phyloP scores from a whole-genome alignment of 2,113 vertebrate species.

The Pagrus major region DNA sequence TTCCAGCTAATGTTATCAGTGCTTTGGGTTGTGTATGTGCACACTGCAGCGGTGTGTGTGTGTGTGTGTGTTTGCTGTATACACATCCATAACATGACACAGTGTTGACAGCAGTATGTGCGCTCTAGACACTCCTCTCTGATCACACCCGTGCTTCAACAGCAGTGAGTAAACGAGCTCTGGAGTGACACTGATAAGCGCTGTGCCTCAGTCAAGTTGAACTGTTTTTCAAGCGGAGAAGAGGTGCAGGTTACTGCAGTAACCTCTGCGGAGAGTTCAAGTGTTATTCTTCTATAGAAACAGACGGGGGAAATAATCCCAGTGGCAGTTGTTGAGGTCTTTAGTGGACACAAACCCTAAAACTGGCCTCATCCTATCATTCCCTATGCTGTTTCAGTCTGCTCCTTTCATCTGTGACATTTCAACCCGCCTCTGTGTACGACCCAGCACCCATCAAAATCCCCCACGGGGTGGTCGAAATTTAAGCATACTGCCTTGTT shows the following conservation, averaged over 20 bases:
- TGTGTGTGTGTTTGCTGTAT: too few relatives aligned
- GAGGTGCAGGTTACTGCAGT: too few relatives aligned
- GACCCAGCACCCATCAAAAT: constrained; percentile 55
- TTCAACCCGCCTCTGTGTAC: constrained; percentile 55
- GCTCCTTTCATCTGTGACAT: constrained; percentile 69
- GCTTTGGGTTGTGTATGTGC: too few relatives aligned
- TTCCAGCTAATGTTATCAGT: too few relatives aligned
- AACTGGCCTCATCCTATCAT: neutral
- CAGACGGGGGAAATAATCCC: neutral
- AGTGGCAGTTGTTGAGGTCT: neutral
- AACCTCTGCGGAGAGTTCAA: neutral
- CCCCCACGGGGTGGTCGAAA: constrained; percentile 10
- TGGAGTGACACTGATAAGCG: neutral
- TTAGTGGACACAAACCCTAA: neutral
- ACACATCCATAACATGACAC: too few relatives aligned
- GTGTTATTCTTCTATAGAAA: neutral
- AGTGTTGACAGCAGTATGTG: constrained; percentile 7
- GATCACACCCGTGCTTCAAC: constrained; percentile 8
- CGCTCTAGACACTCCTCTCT: neutral
- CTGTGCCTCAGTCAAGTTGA: neutral
- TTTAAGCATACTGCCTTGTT: constrained; percentile 3
- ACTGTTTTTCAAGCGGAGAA: constrained; percentile 4
- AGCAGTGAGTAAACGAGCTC: neutral
- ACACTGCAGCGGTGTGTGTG: too few relatives aligned
- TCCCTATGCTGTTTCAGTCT: constrained; percentile 43